These are phyloP conservation scores for Dastarcus helophoroides DNA, from an alignment of 2,888 invertebrate species.

Conservation along the genomic window DNA sequence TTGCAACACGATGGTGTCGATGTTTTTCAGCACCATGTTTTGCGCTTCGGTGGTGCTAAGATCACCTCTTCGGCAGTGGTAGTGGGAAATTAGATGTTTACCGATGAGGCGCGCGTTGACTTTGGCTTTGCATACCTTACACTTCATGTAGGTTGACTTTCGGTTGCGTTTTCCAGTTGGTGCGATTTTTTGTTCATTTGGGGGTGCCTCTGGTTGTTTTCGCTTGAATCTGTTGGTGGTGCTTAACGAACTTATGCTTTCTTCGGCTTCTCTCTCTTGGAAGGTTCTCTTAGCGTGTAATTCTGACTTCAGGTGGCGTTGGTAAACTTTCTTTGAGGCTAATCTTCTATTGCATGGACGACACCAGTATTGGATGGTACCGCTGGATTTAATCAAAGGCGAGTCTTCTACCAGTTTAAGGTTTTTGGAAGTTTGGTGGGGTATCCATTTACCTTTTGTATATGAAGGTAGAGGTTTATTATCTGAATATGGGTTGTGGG, in stretches of 20 bases:
- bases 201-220: constrained; percentile 17
- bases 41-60: constrained; percentile 45
- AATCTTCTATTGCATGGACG: constrained; percentile 67
- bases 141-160: constrained; percentile 48
- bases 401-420: constrained; percentile 19
- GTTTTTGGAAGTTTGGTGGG: constrained; percentile 6
- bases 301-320: constrained; percentile 63
- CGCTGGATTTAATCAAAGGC: constrained; percentile 32
- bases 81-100: constrained; percentile 77
- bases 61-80: constrained; percentile 65
- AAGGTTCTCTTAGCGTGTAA: constrained; percentile 57
- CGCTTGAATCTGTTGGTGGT: constrained; percentile 19
- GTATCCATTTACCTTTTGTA: constrained; percentile 73
- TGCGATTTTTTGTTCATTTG: constrained; percentile 11
- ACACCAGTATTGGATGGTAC: constrained; percentile 61
- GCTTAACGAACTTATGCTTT: constrained; percentile 15
- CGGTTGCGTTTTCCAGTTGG: constrained; percentile 38
- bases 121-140: constrained; percentile 60
- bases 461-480: constrained; percentile 56
- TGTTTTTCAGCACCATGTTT: constrained; percentile 62
- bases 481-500: constrained; percentile 24
- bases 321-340: constrained; percentile 62
- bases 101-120: constrained; percentile 61
- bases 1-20: constrained; percentile 64
- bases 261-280: constrained; percentile 57